These are phyloP conservation scores for Agrochola litura DNA, from an alignment of 2,888 invertebrate species.

Conservation along the genomic window DNA sequence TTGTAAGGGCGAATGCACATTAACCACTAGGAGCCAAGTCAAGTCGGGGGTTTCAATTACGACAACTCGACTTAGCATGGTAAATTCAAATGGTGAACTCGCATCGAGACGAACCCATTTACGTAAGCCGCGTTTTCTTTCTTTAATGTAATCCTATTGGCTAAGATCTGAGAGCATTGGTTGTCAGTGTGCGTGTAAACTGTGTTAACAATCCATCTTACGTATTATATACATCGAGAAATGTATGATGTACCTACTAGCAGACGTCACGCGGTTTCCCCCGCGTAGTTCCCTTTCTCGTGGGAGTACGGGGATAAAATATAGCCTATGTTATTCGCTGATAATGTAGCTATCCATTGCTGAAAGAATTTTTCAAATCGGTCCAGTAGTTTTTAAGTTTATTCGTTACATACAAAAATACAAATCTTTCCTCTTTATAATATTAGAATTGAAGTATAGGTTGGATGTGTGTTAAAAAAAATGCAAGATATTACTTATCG, in stretches of 20 bases:
- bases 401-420: no score
- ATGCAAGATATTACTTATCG: background rate
- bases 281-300: no score
- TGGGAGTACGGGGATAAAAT: no score
- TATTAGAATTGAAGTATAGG: no score
- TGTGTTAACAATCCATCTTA: background rate
- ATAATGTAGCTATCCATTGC: no score
- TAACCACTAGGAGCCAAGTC: conserved; percentile 72
- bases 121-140: conserved; percentile 81
- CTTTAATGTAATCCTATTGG: conserved; percentile 74
- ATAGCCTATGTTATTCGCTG: no score
- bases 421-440: no score
- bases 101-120: conserved; percentile 75
- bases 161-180: conserved; percentile 61
- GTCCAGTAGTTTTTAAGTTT: no score
- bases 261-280: no score
- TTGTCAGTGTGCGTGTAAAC: conserved; percentile 42
- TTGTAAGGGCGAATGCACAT: conserved; percentile 64
- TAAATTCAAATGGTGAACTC: conserved; percentile 79
- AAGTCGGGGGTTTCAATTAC: conserved; percentile 84
- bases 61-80: conserved; percentile 73
- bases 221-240: background rate
- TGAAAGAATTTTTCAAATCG: no score
- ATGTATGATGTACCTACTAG: no score
- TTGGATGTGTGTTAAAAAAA: background rate